phyloP scores from a whole-genome alignment of 2,113 vertebrate species.

The Semicossyphus pulcher region DNA sequence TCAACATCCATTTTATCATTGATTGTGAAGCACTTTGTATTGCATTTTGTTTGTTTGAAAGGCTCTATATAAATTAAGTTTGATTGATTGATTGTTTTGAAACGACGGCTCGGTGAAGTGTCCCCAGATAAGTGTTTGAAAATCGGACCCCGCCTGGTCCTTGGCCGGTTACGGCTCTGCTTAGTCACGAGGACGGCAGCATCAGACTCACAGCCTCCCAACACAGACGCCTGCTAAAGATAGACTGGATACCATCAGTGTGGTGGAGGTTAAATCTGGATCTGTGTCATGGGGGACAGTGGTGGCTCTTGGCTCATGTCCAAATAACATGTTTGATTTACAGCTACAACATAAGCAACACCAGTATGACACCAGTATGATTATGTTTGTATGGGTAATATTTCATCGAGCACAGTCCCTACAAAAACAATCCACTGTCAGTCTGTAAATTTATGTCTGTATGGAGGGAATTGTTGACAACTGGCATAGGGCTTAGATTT shows the following conservation, averaged over 20 bases:
- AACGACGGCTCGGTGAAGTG: too few species aligned
- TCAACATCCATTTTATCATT: too few species aligned
- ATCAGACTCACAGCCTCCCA: background rate
- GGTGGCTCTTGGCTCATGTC: background rate
- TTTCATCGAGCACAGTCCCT: background rate
- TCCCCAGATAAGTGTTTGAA: too few species aligned
- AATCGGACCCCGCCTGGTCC: background rate
- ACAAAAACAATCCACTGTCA: background rate
- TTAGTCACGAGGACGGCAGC: slow-evolving; percentile 17
- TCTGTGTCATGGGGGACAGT: slow-evolving; percentile 17
- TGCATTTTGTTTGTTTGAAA: too few species aligned
- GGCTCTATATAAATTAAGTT: too few species aligned
- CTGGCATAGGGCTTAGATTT: too few species aligned
- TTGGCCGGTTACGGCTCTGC: background rate
- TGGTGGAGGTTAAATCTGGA: background rate
- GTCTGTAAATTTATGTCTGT: background rate
- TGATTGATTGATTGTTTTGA: too few species aligned
- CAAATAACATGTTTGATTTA: slow-evolving; percentile 5
- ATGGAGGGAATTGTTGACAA: background rate
- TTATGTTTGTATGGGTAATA: too few species aligned
- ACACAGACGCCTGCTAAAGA: slow-evolving; percentile 14
- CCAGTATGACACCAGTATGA: background rate
- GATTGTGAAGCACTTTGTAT: too few species aligned
- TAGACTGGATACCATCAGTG: background rate
- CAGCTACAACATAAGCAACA: background rate